Evolutionary conservation across 2,113 vertebrate species (phyloP).

Genomic region (Canis aureus): DNA sequence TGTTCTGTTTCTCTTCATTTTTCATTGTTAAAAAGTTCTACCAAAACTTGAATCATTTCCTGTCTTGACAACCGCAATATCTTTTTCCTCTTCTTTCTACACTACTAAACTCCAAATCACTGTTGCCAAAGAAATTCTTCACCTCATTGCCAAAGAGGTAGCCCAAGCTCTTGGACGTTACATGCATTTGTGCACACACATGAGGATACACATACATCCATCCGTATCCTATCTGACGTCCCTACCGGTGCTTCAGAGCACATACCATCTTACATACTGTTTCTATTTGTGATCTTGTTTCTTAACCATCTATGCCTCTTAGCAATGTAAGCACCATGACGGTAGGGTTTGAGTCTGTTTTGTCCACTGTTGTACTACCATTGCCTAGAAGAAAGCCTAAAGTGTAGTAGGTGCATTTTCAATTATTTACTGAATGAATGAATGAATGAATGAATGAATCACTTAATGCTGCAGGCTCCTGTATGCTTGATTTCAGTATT

Average conservation of each 20-base stretch:
- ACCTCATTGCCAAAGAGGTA: background rate
- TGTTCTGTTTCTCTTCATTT: slow-evolving; percentile 31
- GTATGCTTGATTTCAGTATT: background rate
- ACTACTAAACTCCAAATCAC: background rate
- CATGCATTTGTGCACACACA: accelerated
- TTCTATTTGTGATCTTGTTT: background rate
- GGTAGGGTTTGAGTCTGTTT: background rate
- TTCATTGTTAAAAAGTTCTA: slow-evolving; percentile 69
- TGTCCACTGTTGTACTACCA: background rate
- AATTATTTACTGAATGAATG: background rate
- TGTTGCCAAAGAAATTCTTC: background rate
- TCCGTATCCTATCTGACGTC: background rate
- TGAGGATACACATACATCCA: accelerated
- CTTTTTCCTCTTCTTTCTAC: background rate
- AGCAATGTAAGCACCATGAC: background rate
- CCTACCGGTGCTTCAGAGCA: background rate
- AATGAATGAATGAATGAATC: background rate
- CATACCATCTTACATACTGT: background rate
- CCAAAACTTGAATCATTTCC: slow-evolving; percentile 79
- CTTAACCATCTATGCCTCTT: background rate
- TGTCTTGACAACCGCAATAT: slow-evolving; percentile 59
- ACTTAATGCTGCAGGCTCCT: background rate
- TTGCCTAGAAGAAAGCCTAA: slow-evolving; percentile 28
- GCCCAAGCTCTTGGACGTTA: too few species aligned
- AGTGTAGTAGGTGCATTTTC: background rate